A percentile compares a stretch with the other conserved stretches of the same genome.
These are phyloP conservation scores for Halcyon chelicuti DNA, from an alignment of 2,797 vertebrate genomes.

Conservation along the genomic window DNA sequence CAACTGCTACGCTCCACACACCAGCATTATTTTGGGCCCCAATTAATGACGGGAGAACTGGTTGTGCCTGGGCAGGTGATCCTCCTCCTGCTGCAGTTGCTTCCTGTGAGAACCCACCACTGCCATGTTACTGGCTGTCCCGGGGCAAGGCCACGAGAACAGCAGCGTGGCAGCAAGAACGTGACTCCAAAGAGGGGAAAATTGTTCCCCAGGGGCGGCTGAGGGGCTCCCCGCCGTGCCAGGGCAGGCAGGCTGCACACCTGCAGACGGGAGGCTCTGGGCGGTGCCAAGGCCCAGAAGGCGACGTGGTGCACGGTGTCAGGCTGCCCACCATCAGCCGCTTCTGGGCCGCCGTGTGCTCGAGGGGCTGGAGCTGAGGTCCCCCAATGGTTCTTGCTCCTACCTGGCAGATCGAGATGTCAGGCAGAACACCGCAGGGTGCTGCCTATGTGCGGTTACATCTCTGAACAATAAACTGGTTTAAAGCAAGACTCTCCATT, in stretches of 20 bases:
- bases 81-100: rapidly evolving
- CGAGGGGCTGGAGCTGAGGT: neutral
- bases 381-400: neutral
- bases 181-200: neutral
- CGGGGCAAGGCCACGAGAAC: rapidly evolving
- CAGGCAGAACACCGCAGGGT: neutral
- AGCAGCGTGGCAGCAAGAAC: rapidly evolving
- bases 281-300: neutral
- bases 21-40: rapidly evolving
- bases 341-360: rapidly evolving
- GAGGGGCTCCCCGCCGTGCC: neutral
- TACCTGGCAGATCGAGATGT: rapidly evolving
- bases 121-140: neutral
- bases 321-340: rapidly evolving
- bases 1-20: rapidly evolving
- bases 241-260: neutral
- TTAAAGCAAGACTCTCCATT: neutral
- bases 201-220: rapidly evolving
- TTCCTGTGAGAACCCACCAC: neutral
- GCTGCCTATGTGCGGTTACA: rapidly evolving
- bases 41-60: rapidly evolving
- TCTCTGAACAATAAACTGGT: neutral
- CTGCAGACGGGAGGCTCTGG: neutral
- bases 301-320: rapidly evolving
- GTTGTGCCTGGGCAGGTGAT: neutral